Evolutionary conservation across 2,113 vertebrate species (phyloP).

Genomic region (Sisor rabdophorus): DNA sequence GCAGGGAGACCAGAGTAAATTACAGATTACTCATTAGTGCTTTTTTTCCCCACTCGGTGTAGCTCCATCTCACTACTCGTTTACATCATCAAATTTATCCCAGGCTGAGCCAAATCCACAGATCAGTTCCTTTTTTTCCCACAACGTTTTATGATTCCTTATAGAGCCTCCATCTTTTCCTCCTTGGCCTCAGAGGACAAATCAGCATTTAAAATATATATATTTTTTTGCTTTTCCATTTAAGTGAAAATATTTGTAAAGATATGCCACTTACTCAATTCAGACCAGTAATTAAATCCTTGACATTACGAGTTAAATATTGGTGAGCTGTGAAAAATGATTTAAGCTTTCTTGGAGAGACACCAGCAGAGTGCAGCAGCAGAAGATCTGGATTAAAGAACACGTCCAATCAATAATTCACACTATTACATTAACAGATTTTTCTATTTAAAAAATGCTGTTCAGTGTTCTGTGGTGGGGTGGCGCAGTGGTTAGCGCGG

Average conservation of each 20-base stretch:
- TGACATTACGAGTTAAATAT: neutral
- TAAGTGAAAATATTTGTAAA: neutral
- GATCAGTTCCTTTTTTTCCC: neutral
- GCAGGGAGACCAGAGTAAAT: too few relatives aligned
- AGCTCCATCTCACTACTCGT: neutral
- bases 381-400: neutral
- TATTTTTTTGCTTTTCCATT: neutral
- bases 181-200: neutral
- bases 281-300: neutral
- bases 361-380: neutral
- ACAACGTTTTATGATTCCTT: neutral
- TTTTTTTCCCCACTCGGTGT: neutral
- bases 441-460: neutral
- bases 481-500: too few relatives aligned
- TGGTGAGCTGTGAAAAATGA: slow-evolving; percentile 5
- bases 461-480: neutral
- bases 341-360: slow-evolving; percentile 4
- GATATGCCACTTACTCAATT: neutral
- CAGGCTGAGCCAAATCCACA: neutral
- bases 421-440: neutral
- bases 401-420: slow-evolving; percentile 20
- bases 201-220: too few relatives aligned
- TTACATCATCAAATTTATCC: slow-evolving; percentile 8
- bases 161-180: neutral
- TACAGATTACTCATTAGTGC: too few relatives aligned